Evolutionary conservation across 2,888 invertebrate species (phyloP).

Genomic region (Caenorhabditis drosophilae): DNA sequence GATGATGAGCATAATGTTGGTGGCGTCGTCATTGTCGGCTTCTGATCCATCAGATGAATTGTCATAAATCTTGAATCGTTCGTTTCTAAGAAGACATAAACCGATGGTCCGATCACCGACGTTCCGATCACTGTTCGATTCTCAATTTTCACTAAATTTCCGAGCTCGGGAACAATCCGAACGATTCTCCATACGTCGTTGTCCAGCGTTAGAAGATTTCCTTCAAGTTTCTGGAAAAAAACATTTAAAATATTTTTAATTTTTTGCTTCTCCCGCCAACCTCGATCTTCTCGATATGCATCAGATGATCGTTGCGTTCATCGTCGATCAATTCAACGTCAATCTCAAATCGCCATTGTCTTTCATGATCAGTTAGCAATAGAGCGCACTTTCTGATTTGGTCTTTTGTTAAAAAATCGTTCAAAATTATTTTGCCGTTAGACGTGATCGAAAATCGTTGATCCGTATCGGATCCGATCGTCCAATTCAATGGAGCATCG

Average conservation of each 20-base stretch:
- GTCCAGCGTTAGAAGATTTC: no score
- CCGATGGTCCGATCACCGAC: background rate
- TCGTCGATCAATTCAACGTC: background rate
- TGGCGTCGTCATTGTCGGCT: background rate
- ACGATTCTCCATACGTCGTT: background rate
- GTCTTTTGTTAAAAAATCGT: background rate
- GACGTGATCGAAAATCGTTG: slow-evolving; percentile 12
- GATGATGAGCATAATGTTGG: slow-evolving; percentile 1
- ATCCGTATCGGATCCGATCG: slow-evolving; percentile 2
- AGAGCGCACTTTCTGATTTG: background rate
- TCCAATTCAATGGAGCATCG: slow-evolving; percentile 13
- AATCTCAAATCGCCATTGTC: background rate
- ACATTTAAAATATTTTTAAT: background rate
- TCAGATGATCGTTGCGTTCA: slow-evolving; percentile 10
- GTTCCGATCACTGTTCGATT: background rate
- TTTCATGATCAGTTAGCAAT: no score
- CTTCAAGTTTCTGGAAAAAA: no score
- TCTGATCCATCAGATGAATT: background rate
- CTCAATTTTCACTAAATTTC: background rate
- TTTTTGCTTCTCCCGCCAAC: background rate
- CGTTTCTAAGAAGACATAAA: background rate
- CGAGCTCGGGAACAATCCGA: background rate
- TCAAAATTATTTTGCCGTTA: slow-evolving; percentile 11
- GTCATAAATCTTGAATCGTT: background rate
- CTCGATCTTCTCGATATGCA: slow-evolving; percentile 1